Conservation (phyloP, 2,797 vertebrate genomes). For the Gouania willdenowi region DNA sequence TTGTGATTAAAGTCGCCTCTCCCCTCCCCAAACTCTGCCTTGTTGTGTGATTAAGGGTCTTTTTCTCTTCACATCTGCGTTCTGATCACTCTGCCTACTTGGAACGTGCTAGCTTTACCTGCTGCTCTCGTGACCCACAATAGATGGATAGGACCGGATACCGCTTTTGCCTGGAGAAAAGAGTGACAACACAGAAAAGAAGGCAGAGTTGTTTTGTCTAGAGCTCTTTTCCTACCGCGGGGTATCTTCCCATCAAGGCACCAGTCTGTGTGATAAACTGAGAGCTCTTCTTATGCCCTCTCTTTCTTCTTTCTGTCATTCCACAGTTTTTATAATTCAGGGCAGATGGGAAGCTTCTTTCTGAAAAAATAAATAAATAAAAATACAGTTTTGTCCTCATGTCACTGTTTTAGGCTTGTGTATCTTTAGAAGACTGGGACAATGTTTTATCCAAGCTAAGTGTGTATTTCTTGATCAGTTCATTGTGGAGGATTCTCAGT, state of each 20-base stretch:
- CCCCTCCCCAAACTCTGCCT: constrained; percentile 12
- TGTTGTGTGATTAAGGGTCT: constrained; percentile 6
- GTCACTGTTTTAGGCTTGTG: constrained; percentile 3
- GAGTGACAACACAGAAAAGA: constrained; percentile 18
- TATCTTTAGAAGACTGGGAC: neutral
- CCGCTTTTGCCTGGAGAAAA: constrained; percentile 23
- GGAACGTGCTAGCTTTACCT: constrained; percentile 23
- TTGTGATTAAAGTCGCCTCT: no score
- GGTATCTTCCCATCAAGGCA: constrained; percentile 71
- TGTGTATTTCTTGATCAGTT: constrained; percentile 23
- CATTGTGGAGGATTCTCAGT: constrained; percentile 21
- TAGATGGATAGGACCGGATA: constrained; percentile 40
- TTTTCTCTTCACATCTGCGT: no score
- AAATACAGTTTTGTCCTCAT: neutral
- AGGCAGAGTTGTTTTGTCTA: constrained; percentile 73
- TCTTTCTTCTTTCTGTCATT: constrained; percentile 1
- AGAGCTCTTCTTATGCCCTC: constrained; percentile 45
- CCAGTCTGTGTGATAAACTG: constrained; percentile 60
- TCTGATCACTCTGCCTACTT: no score
- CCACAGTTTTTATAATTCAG: constrained; percentile 8
- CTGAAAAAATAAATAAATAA: neutral
- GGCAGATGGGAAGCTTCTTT: constrained; percentile 11
- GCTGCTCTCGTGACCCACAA: constrained; percentile 35
- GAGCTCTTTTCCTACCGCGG: constrained; percentile 31
- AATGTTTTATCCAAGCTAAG: constrained; percentile 4